phyloP scores from a whole-genome alignment of 1,140 invertebrate genomes.

The Drosophila kepulauana region DNA sequence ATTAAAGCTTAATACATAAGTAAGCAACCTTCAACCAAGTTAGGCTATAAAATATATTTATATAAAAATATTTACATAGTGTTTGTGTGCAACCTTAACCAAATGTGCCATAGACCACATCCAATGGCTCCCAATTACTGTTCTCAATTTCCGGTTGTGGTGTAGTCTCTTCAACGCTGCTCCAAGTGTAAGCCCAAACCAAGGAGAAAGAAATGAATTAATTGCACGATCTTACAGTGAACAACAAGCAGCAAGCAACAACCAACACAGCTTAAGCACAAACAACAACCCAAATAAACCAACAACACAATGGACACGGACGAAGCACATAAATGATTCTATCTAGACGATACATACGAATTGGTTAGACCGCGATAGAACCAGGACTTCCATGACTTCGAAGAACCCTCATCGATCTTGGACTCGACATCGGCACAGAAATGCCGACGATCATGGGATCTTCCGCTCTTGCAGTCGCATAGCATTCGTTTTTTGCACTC shows the following conservation, averaged over 20 bases:
- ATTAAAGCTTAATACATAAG: not conserved
- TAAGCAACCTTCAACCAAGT: conserved; percentile 32
- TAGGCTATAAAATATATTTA: conserved; percentile 3
- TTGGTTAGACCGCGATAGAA: conserved; percentile 93
- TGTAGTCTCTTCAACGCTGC: conserved; percentile 50
- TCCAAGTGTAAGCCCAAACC: conserved; percentile 47
- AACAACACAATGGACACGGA: conserved; percentile 28
- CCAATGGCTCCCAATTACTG: conserved; percentile 26
- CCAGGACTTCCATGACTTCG: conserved; percentile 93
- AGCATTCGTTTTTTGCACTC: conserved; percentile 94
- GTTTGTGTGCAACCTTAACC: conserved; percentile 53
- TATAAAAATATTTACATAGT: conserved; percentile 43
- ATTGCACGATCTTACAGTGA: not conserved
- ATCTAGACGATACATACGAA: conserved; percentile 89
- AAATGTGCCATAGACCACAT: conserved; percentile 59
- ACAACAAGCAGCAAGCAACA: conserved; percentile 9
- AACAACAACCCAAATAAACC: too few relatives aligned
- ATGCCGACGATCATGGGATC: conserved; percentile 93
- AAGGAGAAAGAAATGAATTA: conserved; percentile 54
- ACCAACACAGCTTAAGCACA: not conserved
- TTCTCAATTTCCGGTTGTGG: not conserved
- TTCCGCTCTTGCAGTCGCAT: conserved; percentile 93
- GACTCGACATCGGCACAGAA: conserved; percentile 93
- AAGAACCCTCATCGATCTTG: conserved; percentile 89
- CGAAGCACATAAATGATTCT: not conserved